These are phyloP conservation scores for Hylia prasina DNA, from an alignment of 2,113 vertebrate genomes.

Conservation along the genomic window DNA sequence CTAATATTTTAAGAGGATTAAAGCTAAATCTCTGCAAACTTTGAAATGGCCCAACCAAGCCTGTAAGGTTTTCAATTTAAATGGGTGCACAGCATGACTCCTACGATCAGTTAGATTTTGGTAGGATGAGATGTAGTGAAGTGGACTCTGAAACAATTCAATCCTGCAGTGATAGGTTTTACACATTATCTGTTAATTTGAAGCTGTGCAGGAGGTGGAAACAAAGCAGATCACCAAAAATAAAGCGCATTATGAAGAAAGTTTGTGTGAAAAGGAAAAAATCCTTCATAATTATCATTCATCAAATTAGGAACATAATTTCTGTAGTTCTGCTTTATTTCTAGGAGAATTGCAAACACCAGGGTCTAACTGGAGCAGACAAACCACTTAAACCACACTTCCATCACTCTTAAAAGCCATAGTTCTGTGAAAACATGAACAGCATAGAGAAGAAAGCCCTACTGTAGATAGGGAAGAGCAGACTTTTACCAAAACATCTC, in stretches of 20 bases:
- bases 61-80: constrained; percentile 66
- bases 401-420: neutral
- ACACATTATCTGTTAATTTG: neutral
- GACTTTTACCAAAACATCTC: neutral
- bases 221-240: neutral
- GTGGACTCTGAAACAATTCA: constrained; percentile 24
- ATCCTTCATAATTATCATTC: neutral
- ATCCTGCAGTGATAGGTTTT: neutral
- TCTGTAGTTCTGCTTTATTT: neutral
- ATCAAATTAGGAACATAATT: neutral
- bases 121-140: neutral
- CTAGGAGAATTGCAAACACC: neutral
- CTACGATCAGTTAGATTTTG: constrained; percentile 48
- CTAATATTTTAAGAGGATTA: constrained; percentile 79
- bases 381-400: neutral
- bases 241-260: neutral
- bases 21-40: constrained; percentile 65
- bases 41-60: constrained; percentile 70
- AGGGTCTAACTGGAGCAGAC: neutral
- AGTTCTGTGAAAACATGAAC: neutral
- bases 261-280: neutral
- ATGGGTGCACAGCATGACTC: constrained; percentile 53
- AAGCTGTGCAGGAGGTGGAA: neutral
- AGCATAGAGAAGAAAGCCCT: neutral
- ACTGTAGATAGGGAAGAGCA: neutral